Conservation (phyloP, 2,797 vertebrate genomes). For the Sebastes nivosus region DNA sequence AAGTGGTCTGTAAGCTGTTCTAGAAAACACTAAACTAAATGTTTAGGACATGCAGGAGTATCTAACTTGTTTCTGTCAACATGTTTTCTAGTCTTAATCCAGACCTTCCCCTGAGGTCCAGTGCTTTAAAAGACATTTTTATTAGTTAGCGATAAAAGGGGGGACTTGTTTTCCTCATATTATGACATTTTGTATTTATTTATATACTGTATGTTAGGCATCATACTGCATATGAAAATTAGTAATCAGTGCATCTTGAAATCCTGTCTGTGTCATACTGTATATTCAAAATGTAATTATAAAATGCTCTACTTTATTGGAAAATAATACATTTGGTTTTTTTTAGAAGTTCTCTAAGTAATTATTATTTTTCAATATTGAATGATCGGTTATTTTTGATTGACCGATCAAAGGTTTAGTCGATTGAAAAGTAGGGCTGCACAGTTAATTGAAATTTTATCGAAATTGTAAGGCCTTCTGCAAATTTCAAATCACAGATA, state of each 20-base stretch:
- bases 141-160: background rate
- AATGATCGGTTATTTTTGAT: background rate
- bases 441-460: too few species aligned
- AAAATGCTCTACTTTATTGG: background rate
- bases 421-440: too few species aligned
- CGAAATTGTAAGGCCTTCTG: too few species aligned
- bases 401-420: background rate
- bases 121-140: too few species aligned
- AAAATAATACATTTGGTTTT: background rate
- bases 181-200: background rate
- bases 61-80: background rate
- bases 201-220: background rate
- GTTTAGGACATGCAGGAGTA: background rate
- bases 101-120: too few species aligned
- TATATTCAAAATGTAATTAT: background rate
- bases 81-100: too few species aligned
- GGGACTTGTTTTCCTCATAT: background rate
- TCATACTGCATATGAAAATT: background rate
- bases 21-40: background rate
- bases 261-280: background rate
- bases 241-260: background rate
- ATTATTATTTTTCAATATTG: background rate
- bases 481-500: too few species aligned
- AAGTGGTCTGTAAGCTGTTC: background rate
- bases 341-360: background rate